phyloP scores from a whole-genome alignment of 2,113 vertebrate species.

The human (Homo sapiens) region GRCh38 chr1:188366501-188367000 shows the following conservation, averaged over 20 bases:
- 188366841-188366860: neutral
- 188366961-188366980: neutral
- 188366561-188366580: neutral
- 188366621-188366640: neutral
- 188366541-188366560: neutral
- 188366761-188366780: neutral
- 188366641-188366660: neutral
- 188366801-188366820: neutral
- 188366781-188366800: too few relatives aligned
- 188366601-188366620: rapidly evolving
- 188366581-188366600: neutral
- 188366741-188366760: neutral
- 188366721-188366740: neutral
- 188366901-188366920: neutral
- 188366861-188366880: neutral
- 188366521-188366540: neutral
- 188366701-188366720: neutral
- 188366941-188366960: neutral
- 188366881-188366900: neutral
- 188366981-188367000: neutral
- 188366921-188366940: neutral
- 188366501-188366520: neutral
- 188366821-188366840: neutral
- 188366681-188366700: neutral
- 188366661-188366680: neutral